These are phyloP conservation scores for Philaethria dido DNA, from an alignment of 2,888 invertebrate species.

Conservation along the genomic window DNA sequence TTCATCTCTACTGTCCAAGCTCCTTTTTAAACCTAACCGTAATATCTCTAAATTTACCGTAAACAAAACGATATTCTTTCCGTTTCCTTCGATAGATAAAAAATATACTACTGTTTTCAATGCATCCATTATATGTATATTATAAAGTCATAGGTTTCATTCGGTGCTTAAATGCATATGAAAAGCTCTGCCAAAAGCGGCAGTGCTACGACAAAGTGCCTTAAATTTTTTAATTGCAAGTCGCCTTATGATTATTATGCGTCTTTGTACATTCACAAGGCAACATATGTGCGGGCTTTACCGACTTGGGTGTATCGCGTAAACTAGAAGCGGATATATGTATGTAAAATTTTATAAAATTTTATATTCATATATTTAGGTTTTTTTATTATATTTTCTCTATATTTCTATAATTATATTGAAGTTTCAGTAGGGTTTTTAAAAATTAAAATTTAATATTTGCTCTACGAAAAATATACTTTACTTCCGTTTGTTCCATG, in stretches of 20 bases:
- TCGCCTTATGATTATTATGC: conserved; percentile 78
- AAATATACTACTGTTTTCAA: conserved; percentile 28
- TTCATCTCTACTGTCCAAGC: too few species aligned
- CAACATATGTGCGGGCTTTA: conserved; percentile 68
- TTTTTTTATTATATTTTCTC: too few species aligned
- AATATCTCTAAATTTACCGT: too few species aligned
- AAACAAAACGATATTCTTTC: too few species aligned
- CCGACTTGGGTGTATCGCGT: conserved; percentile 56
- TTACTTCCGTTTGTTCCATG: too few species aligned
- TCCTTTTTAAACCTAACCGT: too few species aligned
- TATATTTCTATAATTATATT: too few species aligned
- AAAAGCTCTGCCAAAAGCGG: conserved; percentile 59
- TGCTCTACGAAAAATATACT: too few species aligned
- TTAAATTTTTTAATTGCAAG: conserved; percentile 82
- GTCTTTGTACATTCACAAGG: conserved; percentile 78
- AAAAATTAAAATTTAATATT: too few species aligned
- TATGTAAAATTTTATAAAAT: background rate
- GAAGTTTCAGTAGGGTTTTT: too few species aligned
- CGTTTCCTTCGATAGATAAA: conserved; percentile 30
- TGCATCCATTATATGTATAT: conserved; percentile 33
- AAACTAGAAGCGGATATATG: conserved; percentile 42
- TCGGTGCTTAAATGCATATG: conserved; percentile 53
- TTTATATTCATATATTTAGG: background rate
- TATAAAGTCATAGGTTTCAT: conserved; percentile 43
- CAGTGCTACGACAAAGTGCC: conserved; percentile 74